A percentile compares a stretch with the other conserved stretches of the same genome.
Conservation (phyloP, 1,140 invertebrate species). For the Drosophila baimaii region DNA sequence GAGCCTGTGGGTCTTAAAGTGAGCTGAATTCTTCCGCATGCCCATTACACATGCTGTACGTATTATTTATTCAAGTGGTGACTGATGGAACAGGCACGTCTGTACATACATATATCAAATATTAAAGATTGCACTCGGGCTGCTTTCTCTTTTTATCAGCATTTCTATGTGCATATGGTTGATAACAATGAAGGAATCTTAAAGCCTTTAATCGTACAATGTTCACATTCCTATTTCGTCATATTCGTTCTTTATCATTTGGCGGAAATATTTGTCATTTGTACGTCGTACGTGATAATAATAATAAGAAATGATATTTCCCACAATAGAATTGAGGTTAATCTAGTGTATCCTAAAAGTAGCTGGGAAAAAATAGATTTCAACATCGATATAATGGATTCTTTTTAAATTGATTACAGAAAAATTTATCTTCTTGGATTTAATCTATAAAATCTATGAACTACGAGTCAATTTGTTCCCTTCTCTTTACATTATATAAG, state of each 20-base stretch:
- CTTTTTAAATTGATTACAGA: too few species aligned
- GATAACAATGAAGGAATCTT: slow-evolving; percentile 3
- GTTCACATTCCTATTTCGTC: slow-evolving; percentile 13
- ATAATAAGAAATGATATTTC: background rate
- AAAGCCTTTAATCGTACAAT: slow-evolving; percentile 13
- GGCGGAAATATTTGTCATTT: background rate
- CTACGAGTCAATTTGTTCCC: too few species aligned
- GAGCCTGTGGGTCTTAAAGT: background rate
- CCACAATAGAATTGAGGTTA: background rate
- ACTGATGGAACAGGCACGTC: background rate
- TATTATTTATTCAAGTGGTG: slow-evolving; percentile 7
- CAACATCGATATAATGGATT: too few species aligned
- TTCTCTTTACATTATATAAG: too few species aligned
- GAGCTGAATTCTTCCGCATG: background rate
- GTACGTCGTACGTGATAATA: background rate
- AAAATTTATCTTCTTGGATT: too few species aligned
- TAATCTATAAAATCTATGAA: too few species aligned
- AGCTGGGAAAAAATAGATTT: too few species aligned
- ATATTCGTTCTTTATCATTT: background rate
- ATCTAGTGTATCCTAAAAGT: too few species aligned
- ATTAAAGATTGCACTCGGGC: slow-evolving; percentile 6
- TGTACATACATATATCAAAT: background rate
- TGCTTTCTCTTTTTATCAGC: slow-evolving; percentile 8
- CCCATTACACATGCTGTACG: background rate
- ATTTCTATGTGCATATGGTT: background rate